Conservation (phyloP, 2,113 vertebrate genomes). For the Bufo gargarizans region DNA sequence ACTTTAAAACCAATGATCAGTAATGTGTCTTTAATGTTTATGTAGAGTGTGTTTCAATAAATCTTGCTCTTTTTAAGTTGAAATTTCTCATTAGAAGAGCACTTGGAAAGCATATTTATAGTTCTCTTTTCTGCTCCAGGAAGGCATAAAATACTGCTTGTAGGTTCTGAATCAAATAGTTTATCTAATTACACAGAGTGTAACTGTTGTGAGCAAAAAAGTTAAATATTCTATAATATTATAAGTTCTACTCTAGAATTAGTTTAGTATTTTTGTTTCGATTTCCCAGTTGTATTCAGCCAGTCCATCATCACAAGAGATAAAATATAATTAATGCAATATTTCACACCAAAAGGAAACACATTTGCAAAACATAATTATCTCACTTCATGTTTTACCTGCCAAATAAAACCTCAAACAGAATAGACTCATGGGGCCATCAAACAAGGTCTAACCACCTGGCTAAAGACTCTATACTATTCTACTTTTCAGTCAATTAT, state of each 20-base stretch:
- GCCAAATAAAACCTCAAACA: slow-evolving; percentile 45
- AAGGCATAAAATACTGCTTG: slow-evolving; percentile 55
- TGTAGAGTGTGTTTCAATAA: slow-evolving; percentile 25
- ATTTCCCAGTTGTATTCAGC: not conserved
- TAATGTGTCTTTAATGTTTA: slow-evolving; percentile 38
- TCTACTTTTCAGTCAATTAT: slow-evolving; percentile 63
- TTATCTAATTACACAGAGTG: not conserved
- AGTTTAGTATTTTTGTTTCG: too few species aligned
- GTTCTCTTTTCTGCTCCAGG: slow-evolving; percentile 8
- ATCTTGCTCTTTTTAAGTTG: slow-evolving; percentile 39
- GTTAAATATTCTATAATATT: not conserved
- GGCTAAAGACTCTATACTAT: slow-evolving; percentile 57
- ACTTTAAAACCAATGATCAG: slow-evolving; percentile 36
- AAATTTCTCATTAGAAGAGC: slow-evolving; percentile 14
- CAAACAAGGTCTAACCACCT: slow-evolving; percentile 60
- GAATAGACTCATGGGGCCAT: slow-evolving; percentile 61
- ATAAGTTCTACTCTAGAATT: not conserved
- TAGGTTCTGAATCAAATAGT: not conserved
- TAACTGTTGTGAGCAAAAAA: not conserved
- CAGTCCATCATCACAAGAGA: slow-evolving; percentile 37
- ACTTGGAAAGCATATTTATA: slow-evolving; percentile 48
- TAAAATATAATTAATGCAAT: slow-evolving; percentile 64
- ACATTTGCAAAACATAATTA: slow-evolving; percentile 63
- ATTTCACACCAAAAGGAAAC: slow-evolving; percentile 59
- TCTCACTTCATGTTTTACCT: slow-evolving; percentile 53